A percentile compares a stretch with the other conserved stretches of the same genome.
phyloP scores from a whole-genome alignment of 2,113 vertebrate genomes.

The Gasterosteus aculeatus region DNA sequence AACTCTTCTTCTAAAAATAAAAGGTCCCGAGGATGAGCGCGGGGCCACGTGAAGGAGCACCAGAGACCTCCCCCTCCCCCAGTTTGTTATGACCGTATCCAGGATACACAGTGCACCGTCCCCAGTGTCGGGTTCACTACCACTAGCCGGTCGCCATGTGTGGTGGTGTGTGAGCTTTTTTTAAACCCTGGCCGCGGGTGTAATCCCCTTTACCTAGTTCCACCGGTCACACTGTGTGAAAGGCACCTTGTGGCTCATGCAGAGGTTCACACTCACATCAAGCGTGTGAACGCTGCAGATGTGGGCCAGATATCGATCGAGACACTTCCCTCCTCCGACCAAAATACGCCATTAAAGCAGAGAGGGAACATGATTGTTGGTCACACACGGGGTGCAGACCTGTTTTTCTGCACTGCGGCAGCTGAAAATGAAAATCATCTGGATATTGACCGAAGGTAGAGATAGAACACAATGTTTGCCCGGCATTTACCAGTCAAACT shows the following conservation, averaged over 20 bases:
- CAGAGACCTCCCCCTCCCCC: background rate
- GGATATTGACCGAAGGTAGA: constrained; percentile 34
- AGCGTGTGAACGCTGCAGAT: background rate
- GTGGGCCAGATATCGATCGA: background rate
- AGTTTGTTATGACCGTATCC: constrained; percentile 74
- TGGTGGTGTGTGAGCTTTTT: constrained; percentile 56
- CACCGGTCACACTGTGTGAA: constrained; percentile 49
- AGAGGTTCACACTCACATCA: background rate
- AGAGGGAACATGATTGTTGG: constrained; percentile 25
- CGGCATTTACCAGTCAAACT: constrained; percentile 55
- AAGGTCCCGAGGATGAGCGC: constrained; percentile 11
- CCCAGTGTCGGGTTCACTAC: constrained; percentile 55
- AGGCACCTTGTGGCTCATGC: constrained; percentile 60
- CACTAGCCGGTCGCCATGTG: constrained; percentile 35
- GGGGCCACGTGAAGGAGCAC: constrained; percentile 25
- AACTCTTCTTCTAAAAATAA: background rate
- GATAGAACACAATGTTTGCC: constrained; percentile 46
- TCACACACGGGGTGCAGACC: constrained; percentile 17
- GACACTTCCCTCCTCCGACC: background rate
- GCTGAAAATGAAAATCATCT: constrained; percentile 47
- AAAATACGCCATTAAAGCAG: constrained; percentile 11
- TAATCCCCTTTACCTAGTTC: constrained; percentile 62
- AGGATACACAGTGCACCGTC: constrained; percentile 64
- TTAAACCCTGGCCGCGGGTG: constrained; percentile 65
- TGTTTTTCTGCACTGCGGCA: constrained; percentile 48